Evolutionary conservation across 2,888 invertebrate species (phyloP).

Genomic region (Meghimatium bilineatum): DNA sequence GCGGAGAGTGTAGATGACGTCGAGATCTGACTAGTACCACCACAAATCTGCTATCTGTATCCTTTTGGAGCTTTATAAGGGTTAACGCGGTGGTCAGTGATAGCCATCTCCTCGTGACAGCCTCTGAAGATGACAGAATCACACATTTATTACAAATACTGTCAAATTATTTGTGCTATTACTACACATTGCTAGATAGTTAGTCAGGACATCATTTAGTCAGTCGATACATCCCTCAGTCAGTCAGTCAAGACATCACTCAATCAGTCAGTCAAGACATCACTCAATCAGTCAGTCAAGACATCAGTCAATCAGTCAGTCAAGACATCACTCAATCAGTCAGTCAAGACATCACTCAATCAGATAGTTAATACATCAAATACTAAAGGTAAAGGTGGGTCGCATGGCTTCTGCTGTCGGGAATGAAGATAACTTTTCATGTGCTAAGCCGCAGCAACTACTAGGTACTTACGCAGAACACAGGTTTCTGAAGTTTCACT

Average conservation of each 20-base stretch:
- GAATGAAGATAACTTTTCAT: too few species aligned
- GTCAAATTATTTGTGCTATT: neutral
- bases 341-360: too few species aligned
- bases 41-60: conserved; percentile 36
- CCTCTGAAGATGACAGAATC: conserved; percentile 57
- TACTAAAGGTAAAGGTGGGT: too few species aligned
- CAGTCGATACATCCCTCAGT: neutral
- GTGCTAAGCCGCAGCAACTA: too few species aligned
- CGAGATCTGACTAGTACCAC: too few species aligned
- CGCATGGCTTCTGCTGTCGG: too few species aligned
- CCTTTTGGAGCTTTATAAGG: conserved; percentile 63
- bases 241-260: neutral
- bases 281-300: too few species aligned
- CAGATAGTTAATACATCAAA: too few species aligned
- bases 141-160: neutral
- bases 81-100: conserved; percentile 62
- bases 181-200: neutral
- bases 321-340: too few species aligned
- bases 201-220: neutral
- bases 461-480: too few species aligned
- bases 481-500: too few species aligned
- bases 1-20: too few species aligned
- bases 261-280: neutral
- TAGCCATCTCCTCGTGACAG: conserved; percentile 62
- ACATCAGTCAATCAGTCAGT: neutral